Evolutionary conservation across 35 echinoderm and acorn worm species (phyloP).

Genomic region (Apostichopus parvimensis): DNA sequence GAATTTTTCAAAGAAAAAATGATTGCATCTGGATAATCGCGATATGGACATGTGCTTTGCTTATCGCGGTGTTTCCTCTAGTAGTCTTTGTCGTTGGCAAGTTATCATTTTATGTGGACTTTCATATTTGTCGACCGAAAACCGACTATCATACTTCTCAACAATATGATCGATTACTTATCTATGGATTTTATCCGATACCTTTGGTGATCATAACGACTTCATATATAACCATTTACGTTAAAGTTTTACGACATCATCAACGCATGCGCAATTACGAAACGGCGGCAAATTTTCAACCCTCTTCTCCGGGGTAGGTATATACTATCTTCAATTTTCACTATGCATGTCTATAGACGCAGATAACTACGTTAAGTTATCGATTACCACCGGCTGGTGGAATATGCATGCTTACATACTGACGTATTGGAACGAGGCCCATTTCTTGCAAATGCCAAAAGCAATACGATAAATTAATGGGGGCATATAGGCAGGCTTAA

Average conservation of each 20-base stretch:
- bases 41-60: conserved; percentile 57
- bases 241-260: neutral
- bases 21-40: conserved; percentile 47
- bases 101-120: neutral
- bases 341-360: no score
- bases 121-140: neutral
- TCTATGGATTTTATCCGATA: conserved; percentile 19
- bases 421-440: no score
- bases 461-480: no score
- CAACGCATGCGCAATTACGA: conserved; percentile 9
- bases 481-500: no score
- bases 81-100: conserved; percentile 45
- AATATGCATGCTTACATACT: no score
- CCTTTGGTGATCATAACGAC: neutral
- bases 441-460: no score
- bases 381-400: no score
- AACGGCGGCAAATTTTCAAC: neutral
- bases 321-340: neutral
- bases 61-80: conserved; percentile 50
- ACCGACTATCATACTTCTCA: neutral
- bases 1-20: conserved; percentile 37
- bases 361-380: no score
- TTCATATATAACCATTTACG: neutral
- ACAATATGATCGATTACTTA: neutral
- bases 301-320: neutral